Conservation (phyloP, 2,797 vertebrate genomes). For the Lacerta agilis region DNA sequence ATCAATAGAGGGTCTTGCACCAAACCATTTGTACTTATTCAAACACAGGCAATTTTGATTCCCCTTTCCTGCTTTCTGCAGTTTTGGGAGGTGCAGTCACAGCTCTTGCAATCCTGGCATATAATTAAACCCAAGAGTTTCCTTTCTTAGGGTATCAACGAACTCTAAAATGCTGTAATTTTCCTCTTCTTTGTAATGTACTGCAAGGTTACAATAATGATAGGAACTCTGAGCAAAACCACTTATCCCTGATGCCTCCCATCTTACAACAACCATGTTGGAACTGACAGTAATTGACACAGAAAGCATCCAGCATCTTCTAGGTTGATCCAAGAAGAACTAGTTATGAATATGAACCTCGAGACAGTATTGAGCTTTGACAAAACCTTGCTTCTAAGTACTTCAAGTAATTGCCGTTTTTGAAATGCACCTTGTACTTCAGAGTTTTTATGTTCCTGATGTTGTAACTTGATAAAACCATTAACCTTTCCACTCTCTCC, state of each 20-base stretch:
- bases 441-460: not conserved
- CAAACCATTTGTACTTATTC: not conserved
- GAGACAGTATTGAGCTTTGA: not conserved
- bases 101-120: not conserved
- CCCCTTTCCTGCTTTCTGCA: not conserved
- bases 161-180: not conserved
- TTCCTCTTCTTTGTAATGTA: not conserved
- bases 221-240: not conserved
- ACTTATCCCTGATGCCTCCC: not conserved
- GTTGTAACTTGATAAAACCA: slow-evolving; percentile 21
- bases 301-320: slow-evolving; percentile 26
- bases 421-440: slow-evolving; percentile 15
- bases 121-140: not conserved
- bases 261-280: not conserved
- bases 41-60: not conserved
- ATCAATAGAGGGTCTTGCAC: not conserved
- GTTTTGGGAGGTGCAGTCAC: not conserved
- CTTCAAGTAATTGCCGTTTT: slow-evolving; percentile 21
- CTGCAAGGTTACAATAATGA: not conserved
- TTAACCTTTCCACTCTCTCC: slow-evolving; percentile 16
- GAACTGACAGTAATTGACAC: not conserved
- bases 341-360: not conserved
- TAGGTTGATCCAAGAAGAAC: not conserved
- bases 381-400: not conserved
- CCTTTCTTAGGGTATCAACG: not conserved